Base-by-base conservation (phyloP, 2,888 invertebrate genomes). In the Pristionchus exspectatus region DNA sequence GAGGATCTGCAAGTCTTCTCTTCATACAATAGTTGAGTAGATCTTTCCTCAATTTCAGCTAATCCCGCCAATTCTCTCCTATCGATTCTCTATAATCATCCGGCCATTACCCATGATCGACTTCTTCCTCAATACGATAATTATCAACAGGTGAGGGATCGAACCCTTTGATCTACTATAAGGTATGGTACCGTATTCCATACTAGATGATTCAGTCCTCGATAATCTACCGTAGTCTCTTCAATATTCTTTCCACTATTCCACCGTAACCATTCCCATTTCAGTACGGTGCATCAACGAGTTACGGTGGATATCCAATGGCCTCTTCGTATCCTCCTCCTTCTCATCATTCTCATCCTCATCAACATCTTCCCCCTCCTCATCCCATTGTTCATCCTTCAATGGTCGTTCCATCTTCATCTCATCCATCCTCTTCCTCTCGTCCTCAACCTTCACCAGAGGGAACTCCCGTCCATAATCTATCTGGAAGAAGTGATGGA, bases 371-470 rank as follows among this genome's bases (percentile, higher is more conserved):
- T 50, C 87, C 33, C 27, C 74, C 30, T 88, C 30, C 56, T 74
- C 38, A 38, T 38, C 87, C 21, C 12, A 12, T 50, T 10, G 44
- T 50, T 21, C 86, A 59, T 38, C 24, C 33, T 7, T 44, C 85
- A 16, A 69, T 74, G 54, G 56, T 56, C 12, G 9, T 18, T 74
- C 56, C 50, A 21, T n/a, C 33, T 44, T 30, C 69, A 21, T 69
- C 69, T 16, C 18, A 69, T 44, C 27, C 69, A 14, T 38, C 74
- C 4, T 74, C 74, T 54, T 81, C 54, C 21, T 74, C 72, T 44
- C 87, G 87, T 38, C 87, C 72, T n/a, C 74, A 69, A 30, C 87
- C 87, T 7, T 88, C 87, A 2, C 87, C 87, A 16, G 87, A 88
- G 24, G 74, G 24, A 16, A 27, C 59, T 30, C 27, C 56, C 59